phyloP scores from a whole-genome alignment of 2,888 invertebrate genomes.

The Omphaloscelis lunosa region DNA sequence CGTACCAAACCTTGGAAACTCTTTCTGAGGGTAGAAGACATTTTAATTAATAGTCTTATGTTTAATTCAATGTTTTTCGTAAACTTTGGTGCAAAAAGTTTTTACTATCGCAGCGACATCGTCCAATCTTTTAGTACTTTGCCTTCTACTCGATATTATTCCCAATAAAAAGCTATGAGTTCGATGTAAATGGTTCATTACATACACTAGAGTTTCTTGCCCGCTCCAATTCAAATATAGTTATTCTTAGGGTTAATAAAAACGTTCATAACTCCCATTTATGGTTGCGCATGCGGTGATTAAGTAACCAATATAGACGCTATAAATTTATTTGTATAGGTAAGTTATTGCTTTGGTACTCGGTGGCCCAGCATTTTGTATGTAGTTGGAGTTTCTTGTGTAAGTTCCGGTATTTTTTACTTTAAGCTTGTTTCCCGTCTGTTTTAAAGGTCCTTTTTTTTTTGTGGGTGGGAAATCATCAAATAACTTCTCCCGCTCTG shows the following conservation, averaged over 20 bases:
- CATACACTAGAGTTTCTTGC: slow-evolving; percentile 59
- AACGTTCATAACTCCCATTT: slow-evolving; percentile 71
- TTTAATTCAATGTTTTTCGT: slow-evolving; percentile 17
- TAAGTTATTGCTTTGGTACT: slow-evolving; percentile 35
- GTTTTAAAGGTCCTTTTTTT: neutral
- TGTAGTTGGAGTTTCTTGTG: slow-evolving; percentile 4
- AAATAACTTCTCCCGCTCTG: too few species aligned
- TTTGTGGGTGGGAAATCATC: too few species aligned
- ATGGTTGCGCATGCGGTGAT: slow-evolving; percentile 64
- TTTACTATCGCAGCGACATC: slow-evolving; percentile 17
- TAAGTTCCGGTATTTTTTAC: neutral
- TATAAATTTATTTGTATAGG: slow-evolving; percentile 63
- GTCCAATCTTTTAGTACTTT: slow-evolving; percentile 33
- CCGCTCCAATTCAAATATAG: slow-evolving; percentile 62
- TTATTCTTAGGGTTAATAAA: slow-evolving; percentile 72
- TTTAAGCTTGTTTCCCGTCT: neutral
- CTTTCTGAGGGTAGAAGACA: slow-evolving; percentile 19
- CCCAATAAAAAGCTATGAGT: slow-evolving; percentile 53
- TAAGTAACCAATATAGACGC: slow-evolving; percentile 64
- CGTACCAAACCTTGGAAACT: slow-evolving; percentile 17
- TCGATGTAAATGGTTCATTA: slow-evolving; percentile 44
- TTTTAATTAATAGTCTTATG: slow-evolving; percentile 17
- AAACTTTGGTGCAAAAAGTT: slow-evolving; percentile 11
- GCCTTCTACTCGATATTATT: slow-evolving; percentile 37
- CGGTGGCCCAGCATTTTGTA: slow-evolving; percentile 25